A percentile compares a stretch with the other conserved stretches of the same genome.
phyloP scores from a whole-genome alignment of 2,888 invertebrate genomes.

The Venusia cambrica region DNA sequence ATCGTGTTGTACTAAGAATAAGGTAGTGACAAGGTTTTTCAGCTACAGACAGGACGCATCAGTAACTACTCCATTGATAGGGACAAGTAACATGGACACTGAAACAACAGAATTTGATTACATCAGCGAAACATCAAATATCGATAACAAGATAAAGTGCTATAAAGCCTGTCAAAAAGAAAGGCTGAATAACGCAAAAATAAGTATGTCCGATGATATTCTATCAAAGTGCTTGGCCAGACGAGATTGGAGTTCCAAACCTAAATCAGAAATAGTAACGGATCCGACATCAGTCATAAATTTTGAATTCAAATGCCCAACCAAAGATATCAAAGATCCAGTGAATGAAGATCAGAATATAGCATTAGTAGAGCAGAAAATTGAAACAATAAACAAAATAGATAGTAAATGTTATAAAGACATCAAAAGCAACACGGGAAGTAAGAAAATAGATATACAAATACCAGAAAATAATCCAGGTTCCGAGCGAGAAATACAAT shows the following conservation, averaged over 20 bases:
- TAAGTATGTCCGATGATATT: conserved; percentile 67
- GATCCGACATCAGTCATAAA: too few relatives aligned
- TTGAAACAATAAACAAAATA: too few relatives aligned
- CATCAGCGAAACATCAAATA: conserved; percentile 52
- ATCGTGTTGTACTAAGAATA: conserved; percentile 39
- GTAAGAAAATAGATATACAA: conserved; percentile 14
- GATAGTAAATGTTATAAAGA: too few relatives aligned
- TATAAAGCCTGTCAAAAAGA: conserved; percentile 66
- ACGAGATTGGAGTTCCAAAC: conserved; percentile 55
- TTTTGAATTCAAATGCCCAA: background rate
- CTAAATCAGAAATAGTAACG: conserved; percentile 39
- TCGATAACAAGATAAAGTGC: conserved; percentile 58
- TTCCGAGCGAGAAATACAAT: conserved; percentile 56
- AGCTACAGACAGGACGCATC: conserved; percentile 62
- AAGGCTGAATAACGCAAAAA: conserved; percentile 40
- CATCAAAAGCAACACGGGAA: conserved; percentile 21
- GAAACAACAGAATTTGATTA: conserved; percentile 58
- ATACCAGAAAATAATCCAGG: conserved; percentile 30
- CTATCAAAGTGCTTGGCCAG: conserved; percentile 64
- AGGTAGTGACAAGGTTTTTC: conserved; percentile 50
- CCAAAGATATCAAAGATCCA: conserved; percentile 1
- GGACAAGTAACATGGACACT: conserved; percentile 58
- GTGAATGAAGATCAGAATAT: too few relatives aligned
- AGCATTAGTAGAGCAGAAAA: too few relatives aligned
- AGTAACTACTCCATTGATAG: conserved; percentile 63